phyloP scores from a whole-genome alignment of 2,797 vertebrate species.

The Mormyrus proboscirostris region DNA sequence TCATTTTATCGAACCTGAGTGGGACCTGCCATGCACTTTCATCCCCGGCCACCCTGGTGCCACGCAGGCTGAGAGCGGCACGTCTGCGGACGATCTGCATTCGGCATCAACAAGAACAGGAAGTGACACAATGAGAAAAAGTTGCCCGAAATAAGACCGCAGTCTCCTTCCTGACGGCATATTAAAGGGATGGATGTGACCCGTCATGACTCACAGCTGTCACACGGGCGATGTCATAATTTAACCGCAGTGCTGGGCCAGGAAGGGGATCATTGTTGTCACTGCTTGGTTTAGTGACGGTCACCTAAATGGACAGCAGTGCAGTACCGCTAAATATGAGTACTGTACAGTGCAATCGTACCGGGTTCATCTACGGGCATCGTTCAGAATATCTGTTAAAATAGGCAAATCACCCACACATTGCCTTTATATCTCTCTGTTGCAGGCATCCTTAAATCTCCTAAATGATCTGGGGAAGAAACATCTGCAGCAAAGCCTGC shows the following conservation, averaged over 20 bases:
- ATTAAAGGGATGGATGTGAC: background rate
- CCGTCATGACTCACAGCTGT: background rate
- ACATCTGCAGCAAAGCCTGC: background rate
- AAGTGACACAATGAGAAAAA: background rate
- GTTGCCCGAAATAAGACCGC: background rate
- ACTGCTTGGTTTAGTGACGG: background rate
- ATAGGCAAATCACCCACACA: background rate
- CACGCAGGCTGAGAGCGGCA: background rate
- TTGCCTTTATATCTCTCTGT: background rate
- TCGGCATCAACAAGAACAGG: background rate
- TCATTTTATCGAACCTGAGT: background rate
- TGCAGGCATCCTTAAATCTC: background rate
- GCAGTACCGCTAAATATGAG: background rate
- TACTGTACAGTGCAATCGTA: background rate
- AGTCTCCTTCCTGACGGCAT: background rate
- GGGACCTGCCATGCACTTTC: background rate
- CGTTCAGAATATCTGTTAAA: background rate
- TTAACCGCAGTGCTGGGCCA: background rate
- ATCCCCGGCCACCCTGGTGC: background rate
- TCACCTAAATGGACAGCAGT: background rate
- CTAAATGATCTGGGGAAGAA: background rate
- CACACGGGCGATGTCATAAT: conserved; percentile 18
- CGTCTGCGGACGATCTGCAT: background rate
- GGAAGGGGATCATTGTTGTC: background rate
- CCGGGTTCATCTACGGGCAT: background rate